Evolutionary conservation across 1,140 invertebrate species (phyloP), one percentile per base, ranked within the genome.

Genomic region (Diabrotica virgifera): DNA sequence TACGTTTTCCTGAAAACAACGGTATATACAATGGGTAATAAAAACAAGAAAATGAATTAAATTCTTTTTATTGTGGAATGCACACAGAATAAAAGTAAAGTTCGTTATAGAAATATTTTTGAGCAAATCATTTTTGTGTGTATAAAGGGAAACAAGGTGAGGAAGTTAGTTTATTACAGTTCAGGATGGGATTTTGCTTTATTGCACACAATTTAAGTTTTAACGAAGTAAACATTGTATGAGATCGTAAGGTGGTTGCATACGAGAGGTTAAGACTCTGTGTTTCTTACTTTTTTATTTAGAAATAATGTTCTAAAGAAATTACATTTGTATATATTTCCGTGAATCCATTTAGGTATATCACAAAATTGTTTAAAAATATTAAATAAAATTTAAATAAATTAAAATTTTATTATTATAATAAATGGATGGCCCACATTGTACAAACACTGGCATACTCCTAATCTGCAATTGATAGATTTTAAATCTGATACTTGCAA

Each of bases 171-270:
- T 70, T 70, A 70, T 70, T 66, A 70, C 63, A 68, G 66, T 67
- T 70, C 59, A 69, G 70, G 68, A 70, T 68, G 62, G 65, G 68
- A 67, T 65, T 65, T 72, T 64, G 70, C 65, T 74, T 74, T 74
- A 74, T 74, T 74, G 72, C 72, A 70, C 68, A 69, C 67, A 72
- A 74, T 70, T 74, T 69, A 71, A 71, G 66, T 69, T 72, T 74
- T 74, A 71, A 74, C 65, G 65, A 72, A 74, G 70, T 68, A 68
- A 65, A 74, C 67, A 68, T 69, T 67, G 66, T 69, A 64, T 59
- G 57, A 64, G 62, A 61, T 10, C 40, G 40, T 46, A 46, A 46
- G 40, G 8, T 46, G 8, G 8, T 46, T 46, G 8, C 8, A 46
- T 46, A 46, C 8, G 8, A 46, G 40, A 46, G 40, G 40, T 10